These are phyloP conservation scores for Nematolebias whitei DNA, from an alignment of 2,113 vertebrate genomes.

Conservation along the genomic window DNA sequence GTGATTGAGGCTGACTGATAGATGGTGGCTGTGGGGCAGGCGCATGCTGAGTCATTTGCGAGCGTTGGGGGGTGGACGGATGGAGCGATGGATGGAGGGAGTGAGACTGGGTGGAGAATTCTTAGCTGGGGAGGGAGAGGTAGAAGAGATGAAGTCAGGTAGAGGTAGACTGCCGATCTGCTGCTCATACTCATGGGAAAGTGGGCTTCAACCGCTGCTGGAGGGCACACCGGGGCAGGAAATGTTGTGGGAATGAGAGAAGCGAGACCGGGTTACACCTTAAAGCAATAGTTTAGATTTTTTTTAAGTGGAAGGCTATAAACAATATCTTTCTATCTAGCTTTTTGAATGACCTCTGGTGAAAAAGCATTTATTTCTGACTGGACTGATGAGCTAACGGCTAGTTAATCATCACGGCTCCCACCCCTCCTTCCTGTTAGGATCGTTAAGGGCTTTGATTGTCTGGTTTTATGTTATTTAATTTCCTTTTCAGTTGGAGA, in stretches of 20 bases:
- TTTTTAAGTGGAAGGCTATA: no score
- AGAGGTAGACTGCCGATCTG: constrained; percentile 46
- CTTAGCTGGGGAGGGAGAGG: constrained; percentile 12
- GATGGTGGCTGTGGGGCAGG: constrained; percentile 65
- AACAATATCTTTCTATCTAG: no score
- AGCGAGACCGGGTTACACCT: constrained; percentile 13
- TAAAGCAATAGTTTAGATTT: neutral
- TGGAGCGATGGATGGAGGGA: constrained; percentile 43
- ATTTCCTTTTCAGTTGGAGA: no score
- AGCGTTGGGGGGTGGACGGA: constrained; percentile 43
- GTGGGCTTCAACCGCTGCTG: constrained; percentile 40
- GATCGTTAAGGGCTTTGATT: no score
- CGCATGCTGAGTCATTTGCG: constrained; percentile 60
- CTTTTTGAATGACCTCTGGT: no score
- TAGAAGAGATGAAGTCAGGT: constrained; percentile 44
- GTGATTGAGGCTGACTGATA: constrained; percentile 66
- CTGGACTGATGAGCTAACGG: no score
- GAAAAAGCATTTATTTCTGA: no score
- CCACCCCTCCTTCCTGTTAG: no score
- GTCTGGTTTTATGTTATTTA: no score
- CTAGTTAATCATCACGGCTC: no score
- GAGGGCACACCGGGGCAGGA: constrained; percentile 46
- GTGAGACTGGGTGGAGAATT: constrained; percentile 41
- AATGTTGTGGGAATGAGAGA: constrained; percentile 53
- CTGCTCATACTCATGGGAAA: constrained; percentile 65